Evolutionary conservation across 2,113 vertebrate species (phyloP), one percentile per base, ranked within the genome.

Genomic region (Quiscalus mexicanus): DNA sequence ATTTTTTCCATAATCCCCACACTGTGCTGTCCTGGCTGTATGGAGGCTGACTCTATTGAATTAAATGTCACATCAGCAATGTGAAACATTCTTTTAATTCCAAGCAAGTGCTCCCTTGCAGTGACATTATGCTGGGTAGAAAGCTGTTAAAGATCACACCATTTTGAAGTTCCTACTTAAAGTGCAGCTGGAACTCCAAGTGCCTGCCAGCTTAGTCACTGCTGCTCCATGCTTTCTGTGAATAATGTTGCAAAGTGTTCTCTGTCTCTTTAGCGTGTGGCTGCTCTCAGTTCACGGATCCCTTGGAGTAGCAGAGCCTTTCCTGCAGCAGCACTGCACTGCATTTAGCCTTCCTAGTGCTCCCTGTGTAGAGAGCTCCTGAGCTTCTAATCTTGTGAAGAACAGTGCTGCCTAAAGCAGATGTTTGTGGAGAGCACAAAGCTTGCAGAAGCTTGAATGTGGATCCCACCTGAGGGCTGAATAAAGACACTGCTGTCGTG

Each of bases 81-180:
- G 55, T 84, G 83, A 88, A 93, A 74, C 31, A 44, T 81, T 90
- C 64, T 77, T 92, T 84, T 64, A 78, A 87, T 95, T 89, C 75
- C 27, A 0, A 5, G 53, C 78, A 90, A 84, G 56, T 63, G 39
- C 77, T 93, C 60, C 15, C 70, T 94, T 79, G 59, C 78, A 73
- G 53, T 52, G 74, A 75, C 53, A 90, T 90, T 90, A 73, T 3
- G n/a, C 67, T 93, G 94, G 15, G 78, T 83, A 65, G 82, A 90
- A 87, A 83, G 65, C 92, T 87, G 84, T 87, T 95, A 91, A 63
- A 55, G 41, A 78, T 44, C 45, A 63, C 39, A 35, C n/a, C 2
- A 7, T 77, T 80, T 75, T 92, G 56, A 93, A 92, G 83, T 78
- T 71, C 42, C 63, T 77, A 9, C 63, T 55, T 44, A n/a, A 92